phyloP scores from a whole-genome alignment of 2,888 invertebrate genomes.

The Drosophila eohydei region DNA sequence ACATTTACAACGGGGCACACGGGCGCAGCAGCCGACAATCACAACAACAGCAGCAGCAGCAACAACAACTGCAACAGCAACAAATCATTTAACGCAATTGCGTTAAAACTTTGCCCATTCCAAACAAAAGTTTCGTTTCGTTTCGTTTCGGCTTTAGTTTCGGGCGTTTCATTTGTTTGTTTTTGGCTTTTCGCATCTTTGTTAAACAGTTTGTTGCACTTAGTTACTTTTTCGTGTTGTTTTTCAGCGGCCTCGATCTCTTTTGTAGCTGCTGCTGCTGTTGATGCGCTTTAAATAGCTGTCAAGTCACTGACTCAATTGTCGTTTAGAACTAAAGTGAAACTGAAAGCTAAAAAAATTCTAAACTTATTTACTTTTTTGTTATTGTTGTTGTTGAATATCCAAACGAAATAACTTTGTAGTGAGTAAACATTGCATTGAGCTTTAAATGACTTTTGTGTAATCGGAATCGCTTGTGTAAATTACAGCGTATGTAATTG shows the following conservation, averaged over 20 bases:
- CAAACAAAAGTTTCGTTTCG: constrained; percentile 45
- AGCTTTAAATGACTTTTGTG: constrained; percentile 6
- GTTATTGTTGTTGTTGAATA: neutral
- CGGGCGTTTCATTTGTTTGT: constrained; percentile 28
- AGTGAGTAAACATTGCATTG: constrained; percentile 26
- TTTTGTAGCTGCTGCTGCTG: constrained; percentile 29
- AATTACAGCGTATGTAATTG: constrained; percentile 7
- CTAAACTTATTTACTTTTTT: constrained; percentile 11
- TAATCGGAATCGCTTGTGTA: neutral
- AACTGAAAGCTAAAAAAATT: constrained; percentile 43
- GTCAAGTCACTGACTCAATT: constrained; percentile 55
- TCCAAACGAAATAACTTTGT: constrained; percentile 11
- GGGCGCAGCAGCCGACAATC: constrained; percentile 20
- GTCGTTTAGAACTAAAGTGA: constrained; percentile 48
- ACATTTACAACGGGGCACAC: constrained; percentile 62
- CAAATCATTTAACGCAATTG: constrained; percentile 78
- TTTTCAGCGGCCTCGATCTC: constrained; percentile 54
- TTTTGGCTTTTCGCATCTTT: constrained; percentile 41
- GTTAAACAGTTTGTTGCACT: constrained; percentile 61
- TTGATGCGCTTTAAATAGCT: constrained; percentile 47
- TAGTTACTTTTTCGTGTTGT: constrained; percentile 12
- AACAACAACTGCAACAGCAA: constrained; percentile 29
- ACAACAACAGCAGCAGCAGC: neutral
- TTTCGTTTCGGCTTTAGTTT: constrained; percentile 37
- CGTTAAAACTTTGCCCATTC: constrained; percentile 73